Conservation (phyloP, 2,797 vertebrate genomes). For the Pangasius djambal region DNA sequence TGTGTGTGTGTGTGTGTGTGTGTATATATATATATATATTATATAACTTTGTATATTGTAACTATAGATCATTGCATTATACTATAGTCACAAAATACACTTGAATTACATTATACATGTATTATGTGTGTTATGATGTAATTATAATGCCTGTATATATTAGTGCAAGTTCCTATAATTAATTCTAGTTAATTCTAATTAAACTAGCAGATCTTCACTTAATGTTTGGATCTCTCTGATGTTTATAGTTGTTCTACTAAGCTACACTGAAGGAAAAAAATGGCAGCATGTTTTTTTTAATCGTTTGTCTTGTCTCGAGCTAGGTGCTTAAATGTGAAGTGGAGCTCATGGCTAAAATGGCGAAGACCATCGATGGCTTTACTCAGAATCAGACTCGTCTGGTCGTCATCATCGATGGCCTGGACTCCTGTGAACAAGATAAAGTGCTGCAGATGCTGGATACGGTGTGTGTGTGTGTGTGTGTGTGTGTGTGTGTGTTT, state of each 20-base stretch:
- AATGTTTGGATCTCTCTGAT: not conserved
- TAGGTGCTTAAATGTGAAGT: slow-evolving; percentile 98
- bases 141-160: not conserved
- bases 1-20: too few relatives aligned
- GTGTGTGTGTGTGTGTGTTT: slow-evolving; percentile 68
- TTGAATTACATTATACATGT: not conserved
- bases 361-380: slow-evolving; percentile 96
- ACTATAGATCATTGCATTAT: not conserved
- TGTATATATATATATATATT: too few relatives aligned
- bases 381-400: slow-evolving; percentile 98
- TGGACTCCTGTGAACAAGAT: slow-evolving; percentile 98
- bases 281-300: not conserved
- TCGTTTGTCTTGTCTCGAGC: slow-evolving; percentile 16
- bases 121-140: not conserved
- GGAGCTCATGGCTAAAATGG: slow-evolving; percentile 97
- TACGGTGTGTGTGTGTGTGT: slow-evolving; percentile 79
- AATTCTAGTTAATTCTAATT: too few relatives aligned
- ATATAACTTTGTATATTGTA: not conserved
- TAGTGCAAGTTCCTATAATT: not conserved
- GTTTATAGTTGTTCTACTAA: not conserved
- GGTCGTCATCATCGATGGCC: slow-evolving; percentile 94
- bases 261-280: not conserved
- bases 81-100: not conserved
- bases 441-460: slow-evolving; percentile 98
- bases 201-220: not conserved